These are phyloP conservation scores for Epinephelus coioides DNA, from an alignment of 2,797 vertebrate species.

Conservation along the genomic window DNA sequence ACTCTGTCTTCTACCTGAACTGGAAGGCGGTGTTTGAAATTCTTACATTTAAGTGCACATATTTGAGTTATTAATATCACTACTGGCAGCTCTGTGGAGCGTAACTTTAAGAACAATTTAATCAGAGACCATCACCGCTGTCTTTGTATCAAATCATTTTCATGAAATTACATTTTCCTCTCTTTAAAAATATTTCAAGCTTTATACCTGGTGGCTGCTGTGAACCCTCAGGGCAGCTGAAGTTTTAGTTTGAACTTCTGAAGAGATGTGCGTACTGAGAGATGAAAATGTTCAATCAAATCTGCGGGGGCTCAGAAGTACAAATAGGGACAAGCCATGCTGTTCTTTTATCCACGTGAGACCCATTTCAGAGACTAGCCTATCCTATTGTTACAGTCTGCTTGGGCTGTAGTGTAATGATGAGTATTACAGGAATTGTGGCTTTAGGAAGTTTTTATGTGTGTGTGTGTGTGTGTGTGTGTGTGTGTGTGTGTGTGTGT, in stretches of 20 bases:
- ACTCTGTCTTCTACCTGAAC: not conserved
- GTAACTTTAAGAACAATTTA: not conserved
- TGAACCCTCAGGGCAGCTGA: not conserved
- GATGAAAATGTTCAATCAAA: constrained; percentile 16
- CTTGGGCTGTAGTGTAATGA: constrained; percentile 17
- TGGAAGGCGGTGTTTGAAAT: not conserved
- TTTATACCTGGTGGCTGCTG: not conserved
- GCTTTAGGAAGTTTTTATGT: constrained; percentile 8
- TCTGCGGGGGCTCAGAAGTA: constrained; percentile 12
- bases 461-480: constrained; percentile 30
- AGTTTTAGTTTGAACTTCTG: constrained; percentile 7
- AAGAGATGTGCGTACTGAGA: not conserved
- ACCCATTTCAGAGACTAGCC: constrained; percentile 27
- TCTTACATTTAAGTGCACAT: not conserved
- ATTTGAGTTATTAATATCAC: not conserved
- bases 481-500: constrained; percentile 28
- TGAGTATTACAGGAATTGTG: constrained; percentile 27
- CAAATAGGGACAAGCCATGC: constrained; percentile 18
- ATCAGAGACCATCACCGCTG: not conserved
- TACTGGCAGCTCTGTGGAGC: not conserved
- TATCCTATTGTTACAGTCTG: constrained; percentile 39
- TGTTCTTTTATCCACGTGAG: constrained; percentile 38
- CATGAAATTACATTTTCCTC: not conserved
- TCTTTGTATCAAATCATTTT: not conserved
- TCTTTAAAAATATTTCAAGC: not conserved